Evolutionary conservation across 2,113 vertebrate species (phyloP), one percentile per base, ranked within the genome.

Genomic region (Apteryx mantelli): DNA sequence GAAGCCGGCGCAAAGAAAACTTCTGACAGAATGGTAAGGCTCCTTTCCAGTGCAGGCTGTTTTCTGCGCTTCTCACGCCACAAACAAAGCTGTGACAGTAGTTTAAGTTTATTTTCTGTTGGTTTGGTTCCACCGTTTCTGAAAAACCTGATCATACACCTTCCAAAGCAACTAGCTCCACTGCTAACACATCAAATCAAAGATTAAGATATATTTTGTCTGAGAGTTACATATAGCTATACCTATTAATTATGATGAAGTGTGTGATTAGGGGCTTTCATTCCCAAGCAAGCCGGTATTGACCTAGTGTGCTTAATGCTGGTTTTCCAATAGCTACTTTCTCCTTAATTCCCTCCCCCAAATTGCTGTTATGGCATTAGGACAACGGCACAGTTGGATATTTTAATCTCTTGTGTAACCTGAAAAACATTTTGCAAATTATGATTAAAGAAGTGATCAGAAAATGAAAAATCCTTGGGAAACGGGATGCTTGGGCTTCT

Each of bases 91-190:
- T 9, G 0, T 1, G n/a, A n/a, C 3, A 3, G 13, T 7, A 6
- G 25, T 26, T 18, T 30, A 22, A 1, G 5, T 15, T 0, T 7
- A 2, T 0, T 53, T 70, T 30, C 1, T 3, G 77, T 53, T 36
- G 12, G 11, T 63, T 6, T 73, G 32, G 36, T 15, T 32, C 26
- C 46, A 2, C 20, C 8, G 20, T 26, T 32, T 40, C 88, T 65
- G 53, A 20, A 76, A 88, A 80, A 4, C 9, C 56, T 61, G 3
- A 14, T 13, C n/a, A 2, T 1, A 16, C 76, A 8, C 4, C 56
- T 44, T 26, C 30, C 34, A 2, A n/a, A 79, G 89, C 76, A 38
- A 87, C 84, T 19, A 21, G 4, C 40, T 55, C 46, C 71, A 1
- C 1, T 18, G 63, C 50, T 40, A 11, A 19, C 24, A 1, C 11